Base-by-base conservation (phyloP, 1,140 invertebrate genomes). In the Drosophila kikkawai region DNA sequence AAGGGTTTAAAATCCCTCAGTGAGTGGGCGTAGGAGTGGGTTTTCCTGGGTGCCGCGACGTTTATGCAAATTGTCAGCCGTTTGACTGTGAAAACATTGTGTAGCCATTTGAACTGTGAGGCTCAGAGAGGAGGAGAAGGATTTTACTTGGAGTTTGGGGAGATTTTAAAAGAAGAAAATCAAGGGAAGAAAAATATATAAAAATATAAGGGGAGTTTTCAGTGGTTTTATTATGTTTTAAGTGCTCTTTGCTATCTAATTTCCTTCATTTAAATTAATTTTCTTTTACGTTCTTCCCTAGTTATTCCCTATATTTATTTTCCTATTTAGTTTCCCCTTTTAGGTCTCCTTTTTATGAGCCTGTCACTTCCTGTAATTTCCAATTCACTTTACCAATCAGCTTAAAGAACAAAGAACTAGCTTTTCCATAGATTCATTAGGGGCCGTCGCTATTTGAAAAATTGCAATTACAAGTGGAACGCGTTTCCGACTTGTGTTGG, bases 31-130 rank as follows among this genome's bases (percentile, higher is more conserved):
- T n/a, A 17, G 39, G 58, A 36, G 41, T 36, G 66, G 36, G 26
- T 7, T 32, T n/a, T 51, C n/a, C 39, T 34, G 56, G 29, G 73
- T 44, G 63, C 75, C 80, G 71, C 80, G 58, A 75, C 76, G 69
- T 77, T 83, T 83, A 83, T 83, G 81, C 75, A 83, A 83, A 83
- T 83, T 82, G 79, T 82, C 79, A 82, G 75, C 58, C 79, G 80
- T 82, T 78, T 82, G 79, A 82, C 68, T 78, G 79, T 65, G 63
- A 82, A 82, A 82, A 82, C 63, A 82, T 74, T 82, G 80, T 75
- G 64, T 59, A 79, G 80, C 76, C 70, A 82, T 82, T 82, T 82
- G 80, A 82, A 78, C 80, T 79, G 66, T 50, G 22, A 56, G 45
- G 5, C 32, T 32, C 56, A 66, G 29, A 59, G 41, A 61, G 44